Base-by-base conservation (phyloP, 64 coral and sea anemone species). In the Montipora sp. region DNA sequence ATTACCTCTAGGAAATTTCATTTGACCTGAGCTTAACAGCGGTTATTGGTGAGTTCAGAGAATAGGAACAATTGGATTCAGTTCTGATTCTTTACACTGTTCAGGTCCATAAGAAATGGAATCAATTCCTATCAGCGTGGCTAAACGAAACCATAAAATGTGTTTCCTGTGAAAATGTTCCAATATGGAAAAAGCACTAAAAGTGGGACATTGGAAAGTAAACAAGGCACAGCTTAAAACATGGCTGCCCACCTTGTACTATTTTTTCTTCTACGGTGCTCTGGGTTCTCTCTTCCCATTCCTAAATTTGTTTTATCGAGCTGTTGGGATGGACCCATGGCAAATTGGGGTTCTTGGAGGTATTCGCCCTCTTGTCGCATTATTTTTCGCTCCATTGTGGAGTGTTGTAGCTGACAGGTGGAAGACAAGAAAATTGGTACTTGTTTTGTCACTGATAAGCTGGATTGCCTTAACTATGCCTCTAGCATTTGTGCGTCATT, bases 261-360 rank as follows among this genome's bases (percentile, higher is more conserved):
- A 97, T 43, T 97, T 94, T 72, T 83, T 97, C 47, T 97, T 97
- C 83, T 97, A 89, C 82, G 93, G 92, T 8, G 92, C 95, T 8
- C 27, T 97, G 6, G 95, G 95, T 0, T 94, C 95, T 14, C 83
- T 97, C 0, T 92, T 97, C 13, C 95, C 95, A 1, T 97, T 97
- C 12, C 75, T 97, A 36, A 97, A 94, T 57, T 47, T 97, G 60
- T 97, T 94, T 69, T 97, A 94, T 47, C 77, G 92, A 78, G 87
- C 89, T 13, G 21, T 97, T 50, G 95, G 95, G 20, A 77, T 94
- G 19, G 76, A 94, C 5, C 92, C 95, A 1, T 97, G 95, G 95
- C 95, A 97, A 23, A 97, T 97, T 4, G 95, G 95, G 65, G 78
- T 97, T 70, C 79, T 97, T 10, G 95, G 95, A 88, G 95, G 95